Evolutionary conservation across 2,113 vertebrate genomes (phyloP).

Genomic region (Dicrurus megarhynchus): DNA sequence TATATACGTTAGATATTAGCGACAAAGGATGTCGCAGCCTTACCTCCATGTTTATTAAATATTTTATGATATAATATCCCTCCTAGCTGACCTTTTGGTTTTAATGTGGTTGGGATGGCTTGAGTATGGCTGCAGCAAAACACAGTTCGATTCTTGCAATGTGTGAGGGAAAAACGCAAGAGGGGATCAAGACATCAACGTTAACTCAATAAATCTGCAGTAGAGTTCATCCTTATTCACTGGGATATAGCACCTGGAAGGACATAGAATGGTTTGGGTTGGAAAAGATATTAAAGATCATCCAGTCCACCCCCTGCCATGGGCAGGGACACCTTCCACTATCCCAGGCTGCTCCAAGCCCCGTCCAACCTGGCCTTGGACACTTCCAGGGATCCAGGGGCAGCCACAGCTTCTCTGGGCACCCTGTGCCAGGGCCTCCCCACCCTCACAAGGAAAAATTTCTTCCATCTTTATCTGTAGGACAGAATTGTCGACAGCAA

Average conservation of each 20-base stretch:
- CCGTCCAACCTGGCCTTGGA: accelerated
- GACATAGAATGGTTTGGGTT: not conserved
- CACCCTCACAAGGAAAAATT: not conserved
- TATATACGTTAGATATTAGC: not conserved
- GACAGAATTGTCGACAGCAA: not conserved
- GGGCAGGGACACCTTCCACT: not conserved
- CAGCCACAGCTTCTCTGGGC: not conserved
- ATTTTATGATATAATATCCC: not conserved
- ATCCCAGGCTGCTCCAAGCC: accelerated
- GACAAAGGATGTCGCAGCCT: not conserved
- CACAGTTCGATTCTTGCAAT: not conserved
- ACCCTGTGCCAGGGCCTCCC: not conserved
- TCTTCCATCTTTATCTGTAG: not conserved
- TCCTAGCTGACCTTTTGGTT: not conserved
- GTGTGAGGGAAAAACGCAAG: not conserved
- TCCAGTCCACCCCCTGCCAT: not conserved
- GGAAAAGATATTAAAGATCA: not conserved
- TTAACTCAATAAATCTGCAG: not conserved
- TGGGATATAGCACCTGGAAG: not conserved
- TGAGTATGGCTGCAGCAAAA: not conserved
- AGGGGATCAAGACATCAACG: not conserved
- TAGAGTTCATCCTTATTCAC: not conserved
- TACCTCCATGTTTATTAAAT: not conserved
- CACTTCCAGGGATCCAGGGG: not conserved
- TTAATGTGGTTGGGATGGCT: not conserved